phyloP scores from a whole-genome alignment of 2,113 vertebrate genomes.

The Trichechus manatus region DNA sequence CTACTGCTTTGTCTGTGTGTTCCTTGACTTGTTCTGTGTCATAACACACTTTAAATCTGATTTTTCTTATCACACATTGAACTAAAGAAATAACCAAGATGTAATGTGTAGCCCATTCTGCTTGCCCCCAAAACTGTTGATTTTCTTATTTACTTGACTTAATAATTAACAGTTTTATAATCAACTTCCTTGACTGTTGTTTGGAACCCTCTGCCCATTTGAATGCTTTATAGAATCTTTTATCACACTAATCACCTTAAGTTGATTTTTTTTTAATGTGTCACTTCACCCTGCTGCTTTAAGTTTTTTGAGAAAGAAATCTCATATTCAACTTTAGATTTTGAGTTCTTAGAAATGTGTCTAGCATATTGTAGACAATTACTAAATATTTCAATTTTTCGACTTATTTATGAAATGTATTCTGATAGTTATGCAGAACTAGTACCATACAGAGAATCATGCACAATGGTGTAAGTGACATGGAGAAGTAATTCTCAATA shows the following conservation, averaged over 20 bases:
- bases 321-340: background rate
- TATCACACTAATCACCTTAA: background rate
- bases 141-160: background rate
- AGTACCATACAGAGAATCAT: background rate
- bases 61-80: background rate
- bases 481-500: background rate
- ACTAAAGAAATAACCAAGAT: background rate
- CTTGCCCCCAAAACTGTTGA: background rate
- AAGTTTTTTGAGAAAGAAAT: background rate
- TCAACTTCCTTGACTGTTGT: background rate
- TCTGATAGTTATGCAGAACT: conserved; percentile 3
- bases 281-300: background rate
- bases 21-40: no score
- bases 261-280: background rate
- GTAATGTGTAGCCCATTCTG: background rate
- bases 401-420: background rate
- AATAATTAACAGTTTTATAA: background rate
- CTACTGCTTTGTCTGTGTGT: no score
- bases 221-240: background rate
- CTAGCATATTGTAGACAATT: background rate
- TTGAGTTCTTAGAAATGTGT: background rate
- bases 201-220: background rate
- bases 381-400: background rate
- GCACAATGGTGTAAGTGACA: background rate
- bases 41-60: background rate